Percentiles rank a stretch among this genome's conserved stretches.
Evolutionary conservation across 2,113 vertebrate species (phyloP).

Genomic region (Hydropotes inermis): DNA sequence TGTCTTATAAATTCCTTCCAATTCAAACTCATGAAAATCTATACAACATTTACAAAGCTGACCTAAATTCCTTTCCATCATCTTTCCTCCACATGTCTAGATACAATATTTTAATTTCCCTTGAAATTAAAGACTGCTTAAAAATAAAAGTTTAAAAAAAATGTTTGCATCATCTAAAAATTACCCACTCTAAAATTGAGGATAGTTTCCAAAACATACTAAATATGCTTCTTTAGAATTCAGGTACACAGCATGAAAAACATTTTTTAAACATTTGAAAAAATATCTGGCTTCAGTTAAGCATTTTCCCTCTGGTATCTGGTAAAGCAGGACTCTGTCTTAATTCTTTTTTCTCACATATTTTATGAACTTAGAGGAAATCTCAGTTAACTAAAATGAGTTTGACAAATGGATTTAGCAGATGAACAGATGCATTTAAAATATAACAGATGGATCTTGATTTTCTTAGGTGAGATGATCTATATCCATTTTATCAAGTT

Average conservation of each 20-base stretch:
- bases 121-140: background rate
- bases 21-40: background rate
- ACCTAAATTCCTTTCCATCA: background rate
- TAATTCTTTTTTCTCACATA: slow-evolving; percentile 51
- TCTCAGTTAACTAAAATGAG: slow-evolving; percentile 59
- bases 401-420: slow-evolving; percentile 72
- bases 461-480: slow-evolving; percentile 70
- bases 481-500: slow-evolving; percentile 67
- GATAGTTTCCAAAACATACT: background rate
- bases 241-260: slow-evolving; percentile 23
- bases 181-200: background rate
- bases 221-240: background rate
- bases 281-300: background rate
- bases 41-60: background rate
- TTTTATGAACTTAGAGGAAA: slow-evolving; percentile 57
- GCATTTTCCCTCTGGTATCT: background rate
- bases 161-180: background rate
- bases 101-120: background rate
- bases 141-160: background rate
- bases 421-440: slow-evolving; percentile 71
- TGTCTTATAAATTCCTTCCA: background rate
- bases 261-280: slow-evolving; percentile 26
- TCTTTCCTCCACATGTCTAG: background rate
- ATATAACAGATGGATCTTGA: slow-evolving; percentile 64
- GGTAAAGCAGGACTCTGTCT: slow-evolving; percentile 37